These are phyloP conservation scores for Harpalus rufipes DNA, from an alignment of 2,888 invertebrate species.

Conservation along the genomic window DNA sequence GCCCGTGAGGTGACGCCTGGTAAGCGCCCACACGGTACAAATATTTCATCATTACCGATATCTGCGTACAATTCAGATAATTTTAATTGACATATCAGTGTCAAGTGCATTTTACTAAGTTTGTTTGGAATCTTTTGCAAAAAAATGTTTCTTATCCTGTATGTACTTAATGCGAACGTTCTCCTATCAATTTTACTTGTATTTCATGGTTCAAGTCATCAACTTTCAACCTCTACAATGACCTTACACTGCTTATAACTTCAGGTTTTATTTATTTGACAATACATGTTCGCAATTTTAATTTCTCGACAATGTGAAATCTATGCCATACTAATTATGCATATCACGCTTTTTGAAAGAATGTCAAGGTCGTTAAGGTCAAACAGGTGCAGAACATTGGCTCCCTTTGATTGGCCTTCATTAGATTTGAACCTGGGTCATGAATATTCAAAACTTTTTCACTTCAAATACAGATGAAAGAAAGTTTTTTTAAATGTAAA, in stretches of 20 bases:
- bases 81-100: too few species aligned
- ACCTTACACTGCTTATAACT: background rate
- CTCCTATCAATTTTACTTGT: too few species aligned
- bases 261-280: background rate
- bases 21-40: too few species aligned
- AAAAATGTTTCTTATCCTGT: too few species aligned
- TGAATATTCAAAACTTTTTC: constrained; percentile 29
- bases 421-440: constrained; percentile 4
- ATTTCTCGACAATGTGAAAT: background rate
- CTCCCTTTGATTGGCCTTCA: constrained; percentile 12
- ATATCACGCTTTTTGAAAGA: background rate
- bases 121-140: too few species aligned
- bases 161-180: too few species aligned
- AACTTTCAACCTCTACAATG: too few species aligned
- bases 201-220: too few species aligned
- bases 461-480: background rate
- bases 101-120: too few species aligned
- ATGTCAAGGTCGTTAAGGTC: constrained; percentile 14
- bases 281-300: background rate
- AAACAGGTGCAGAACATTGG: constrained; percentile 3
- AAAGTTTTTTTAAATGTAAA: constrained; percentile 18
- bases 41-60: too few species aligned
- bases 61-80: too few species aligned
- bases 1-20: too few species aligned
- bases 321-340: background rate